A percentile compares a stretch with the other conserved stretches of the same genome.
These are phyloP conservation scores for Tridacna crocea DNA, from an alignment of 2,888 invertebrate species.

Conservation along the genomic window DNA sequence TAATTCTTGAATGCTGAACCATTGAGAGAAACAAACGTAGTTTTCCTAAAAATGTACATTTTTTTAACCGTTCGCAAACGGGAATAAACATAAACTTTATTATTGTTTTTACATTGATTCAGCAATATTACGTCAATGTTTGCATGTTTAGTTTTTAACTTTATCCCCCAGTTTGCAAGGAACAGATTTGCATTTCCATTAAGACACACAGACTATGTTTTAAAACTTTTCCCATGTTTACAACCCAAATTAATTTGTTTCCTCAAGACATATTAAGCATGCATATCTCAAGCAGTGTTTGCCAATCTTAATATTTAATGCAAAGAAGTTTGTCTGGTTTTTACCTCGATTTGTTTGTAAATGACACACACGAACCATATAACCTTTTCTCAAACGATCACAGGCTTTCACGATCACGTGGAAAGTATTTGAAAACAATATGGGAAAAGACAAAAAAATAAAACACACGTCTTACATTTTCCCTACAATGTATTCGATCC, in stretches of 20 bases:
- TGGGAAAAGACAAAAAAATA: no score
- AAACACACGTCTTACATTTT: no score
- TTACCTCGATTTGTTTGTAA: slow-evolving; percentile 51
- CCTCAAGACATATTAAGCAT: slow-evolving; percentile 56
- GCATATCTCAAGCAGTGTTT: slow-evolving; percentile 63
- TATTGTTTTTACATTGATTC: slow-evolving; percentile 23
- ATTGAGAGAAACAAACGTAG: no score
- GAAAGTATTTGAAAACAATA: no score
- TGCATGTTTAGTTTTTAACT: slow-evolving; percentile 53
- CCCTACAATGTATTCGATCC: no score
- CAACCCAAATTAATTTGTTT: slow-evolving; percentile 63
- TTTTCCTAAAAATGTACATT: no score
- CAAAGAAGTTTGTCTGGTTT: slow-evolving; percentile 59
- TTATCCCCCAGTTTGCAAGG: slow-evolving; percentile 53
- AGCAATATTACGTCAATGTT: slow-evolving; percentile 14
- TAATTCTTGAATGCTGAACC: no score
- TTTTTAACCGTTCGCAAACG: background rate
- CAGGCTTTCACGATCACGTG: no score
- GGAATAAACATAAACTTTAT: slow-evolving; percentile 21
- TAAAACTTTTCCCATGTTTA: slow-evolving; percentile 65
- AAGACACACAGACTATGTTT: slow-evolving; percentile 41
- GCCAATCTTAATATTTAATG: slow-evolving; percentile 57
- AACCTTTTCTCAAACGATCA: no score
- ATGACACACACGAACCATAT: slow-evolving; percentile 44
- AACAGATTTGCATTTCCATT: slow-evolving; percentile 62